Base-by-base conservation (phyloP, 2,888 invertebrate genomes). In the Plagiodera versicolora region DNA sequence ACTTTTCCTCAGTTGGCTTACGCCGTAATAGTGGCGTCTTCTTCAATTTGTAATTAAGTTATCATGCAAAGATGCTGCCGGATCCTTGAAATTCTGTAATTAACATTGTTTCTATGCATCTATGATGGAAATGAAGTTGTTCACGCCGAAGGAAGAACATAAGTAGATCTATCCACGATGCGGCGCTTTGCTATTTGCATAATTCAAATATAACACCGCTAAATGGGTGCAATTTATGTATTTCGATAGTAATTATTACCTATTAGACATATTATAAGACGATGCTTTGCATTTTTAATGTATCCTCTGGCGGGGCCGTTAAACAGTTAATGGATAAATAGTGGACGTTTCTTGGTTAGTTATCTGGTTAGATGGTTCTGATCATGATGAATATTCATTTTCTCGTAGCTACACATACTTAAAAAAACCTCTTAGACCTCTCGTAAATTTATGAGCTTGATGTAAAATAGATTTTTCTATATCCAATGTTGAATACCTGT, bases 251-350 rank as follows among this genome's bases (percentile, higher is more conserved):
- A 48, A 54, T 58, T 58, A 53, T 53, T 58, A 48, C 58, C 53
- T 58, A 58, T 58, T 58, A 58, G 58, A 48, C 58, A 58, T 58
- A 58, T 58, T 54, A 58, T 53, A n/a, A 28, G 49, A 53, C 28
- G 24, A 53, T 58, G 54, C 47, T 54, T 54, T 54, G 28, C 53
- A 58, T 58, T 58, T 58, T 56, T 54, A 50, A 53, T 51, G 39
- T 39, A 14, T n/a, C 14, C 39, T 39, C 8, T 32, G 14, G n/a
- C 39, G 39, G 14, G 39, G 39, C 39, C 39, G 14, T 39, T 39
- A 39, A 14, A 39, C 39, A n/a, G 39, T 39, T 32, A 14, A 39
- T 14, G 39, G n/a, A 39, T 14, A 14, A 39, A 39, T 39, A 14
- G 39, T 39, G 39, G 39, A 39, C 39, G 39, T 39, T n/a, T n/a